Percentiles rank a stretch among this genome's conserved stretches.
Conservation (phyloP, 1,140 invertebrate species). For the Stegodyphus dumicola region DNA sequence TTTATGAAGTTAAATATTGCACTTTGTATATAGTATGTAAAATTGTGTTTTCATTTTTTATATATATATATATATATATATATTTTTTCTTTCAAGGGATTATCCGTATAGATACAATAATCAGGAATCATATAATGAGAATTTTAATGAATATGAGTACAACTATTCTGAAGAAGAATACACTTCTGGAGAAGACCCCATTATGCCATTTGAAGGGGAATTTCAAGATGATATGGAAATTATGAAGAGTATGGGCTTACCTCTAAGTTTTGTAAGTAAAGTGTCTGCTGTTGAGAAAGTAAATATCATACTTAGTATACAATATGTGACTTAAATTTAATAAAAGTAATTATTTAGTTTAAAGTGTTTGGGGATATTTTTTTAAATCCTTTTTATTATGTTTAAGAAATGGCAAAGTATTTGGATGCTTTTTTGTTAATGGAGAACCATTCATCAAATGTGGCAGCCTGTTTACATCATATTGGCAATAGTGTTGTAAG, state of each 20-base stretch:
- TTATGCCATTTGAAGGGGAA: constrained; percentile 21
- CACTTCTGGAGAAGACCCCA: constrained; percentile 20
- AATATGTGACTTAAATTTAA: background rate
- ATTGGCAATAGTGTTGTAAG: too few relatives aligned
- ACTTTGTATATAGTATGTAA: too few relatives aligned
- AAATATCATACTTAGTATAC: background rate
- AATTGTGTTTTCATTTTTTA: too few relatives aligned
- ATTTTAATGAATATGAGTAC: background rate
- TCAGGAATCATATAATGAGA: background rate
- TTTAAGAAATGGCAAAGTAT: too few relatives aligned
- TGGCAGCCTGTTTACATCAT: too few relatives aligned
- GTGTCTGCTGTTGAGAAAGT: background rate
- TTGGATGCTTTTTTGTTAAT: too few relatives aligned
- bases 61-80: background rate
- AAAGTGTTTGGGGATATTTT: too few relatives aligned
- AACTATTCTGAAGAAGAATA: background rate
- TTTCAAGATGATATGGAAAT: constrained; percentile 18
- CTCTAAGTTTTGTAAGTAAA: constrained; percentile 12
- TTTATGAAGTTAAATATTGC: too few relatives aligned
- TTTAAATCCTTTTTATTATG: too few relatives aligned
- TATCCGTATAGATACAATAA: background rate
- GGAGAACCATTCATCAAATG: too few relatives aligned
- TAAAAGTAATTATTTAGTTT: too few relatives aligned
- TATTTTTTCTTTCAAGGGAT: background rate
- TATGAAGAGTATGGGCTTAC: constrained; percentile 49